These are phyloP conservation scores for Vultur gryphus DNA, from an alignment of 2,797 vertebrate genomes.

Conservation along the genomic window DNA sequence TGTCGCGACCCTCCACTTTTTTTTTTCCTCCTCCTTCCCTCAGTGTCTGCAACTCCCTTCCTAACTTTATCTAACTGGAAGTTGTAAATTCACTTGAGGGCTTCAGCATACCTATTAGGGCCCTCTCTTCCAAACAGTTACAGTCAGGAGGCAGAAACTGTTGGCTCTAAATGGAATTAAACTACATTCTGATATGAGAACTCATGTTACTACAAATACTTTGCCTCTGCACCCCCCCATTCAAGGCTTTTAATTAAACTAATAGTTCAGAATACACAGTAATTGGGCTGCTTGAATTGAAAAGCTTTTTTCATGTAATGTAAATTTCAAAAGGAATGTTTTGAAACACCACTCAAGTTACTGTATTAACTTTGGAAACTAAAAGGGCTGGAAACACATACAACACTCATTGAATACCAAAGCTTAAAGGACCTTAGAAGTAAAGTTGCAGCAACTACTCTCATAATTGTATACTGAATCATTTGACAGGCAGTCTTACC, in stretches of 20 bases:
- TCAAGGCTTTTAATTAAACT: background rate
- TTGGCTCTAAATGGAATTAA: background rate
- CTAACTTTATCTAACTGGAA: background rate
- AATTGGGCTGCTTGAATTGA: background rate
- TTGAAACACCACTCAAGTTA: background rate
- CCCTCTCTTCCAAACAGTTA: background rate
- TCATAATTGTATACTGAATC: background rate
- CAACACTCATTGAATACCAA: background rate
- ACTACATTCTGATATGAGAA: background rate
- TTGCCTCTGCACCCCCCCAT: background rate
- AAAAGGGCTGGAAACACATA: background rate
- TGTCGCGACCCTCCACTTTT: background rate
- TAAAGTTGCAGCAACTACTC: background rate
- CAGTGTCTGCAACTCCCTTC: background rate
- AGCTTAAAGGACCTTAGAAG: background rate
- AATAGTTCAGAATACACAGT: background rate
- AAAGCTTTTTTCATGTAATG: background rate
- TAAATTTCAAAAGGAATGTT: background rate
- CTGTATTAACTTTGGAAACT: background rate
- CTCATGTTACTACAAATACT: background rate
- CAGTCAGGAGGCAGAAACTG: background rate
- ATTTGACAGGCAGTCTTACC: slow-evolving; percentile 67
- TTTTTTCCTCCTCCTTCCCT: background rate
- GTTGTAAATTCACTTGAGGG: background rate
- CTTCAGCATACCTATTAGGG: background rate